Conservation (phyloP, 2,888 invertebrate genomes). For the Ernsta delagoae region DNA sequence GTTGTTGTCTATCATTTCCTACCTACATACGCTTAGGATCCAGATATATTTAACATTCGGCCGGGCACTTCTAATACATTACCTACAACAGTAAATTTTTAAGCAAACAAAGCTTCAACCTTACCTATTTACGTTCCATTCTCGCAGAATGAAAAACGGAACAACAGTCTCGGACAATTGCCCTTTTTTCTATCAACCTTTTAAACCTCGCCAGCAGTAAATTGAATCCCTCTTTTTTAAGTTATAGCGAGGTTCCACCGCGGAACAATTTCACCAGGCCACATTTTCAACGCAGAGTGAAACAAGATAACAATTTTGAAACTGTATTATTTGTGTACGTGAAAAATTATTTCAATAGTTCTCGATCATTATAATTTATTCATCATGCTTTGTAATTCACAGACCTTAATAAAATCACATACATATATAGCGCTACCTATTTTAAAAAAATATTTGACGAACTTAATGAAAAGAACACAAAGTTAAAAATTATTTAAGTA, state of each 20-base stretch:
- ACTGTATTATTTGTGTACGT: not conserved
- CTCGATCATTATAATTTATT: no score
- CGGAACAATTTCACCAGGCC: not conserved
- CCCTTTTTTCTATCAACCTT: constrained; percentile 1
- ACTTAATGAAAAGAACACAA: no score
- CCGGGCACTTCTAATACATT: not conserved
- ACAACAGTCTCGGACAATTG: not conserved
- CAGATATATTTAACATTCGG: not conserved
- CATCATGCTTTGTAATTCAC: no score
- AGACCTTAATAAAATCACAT: no score
- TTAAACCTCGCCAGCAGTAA: not conserved
- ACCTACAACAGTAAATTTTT: not conserved
- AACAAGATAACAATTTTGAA: not conserved
- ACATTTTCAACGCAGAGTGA: not conserved
- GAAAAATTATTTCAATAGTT: no score
- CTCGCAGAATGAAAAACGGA: constrained; percentile 1
- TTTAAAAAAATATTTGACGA: no score
- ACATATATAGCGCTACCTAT: no score
- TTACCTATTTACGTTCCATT: constrained; percentile 1
- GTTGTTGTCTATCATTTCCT: no score
- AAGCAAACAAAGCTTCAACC: not conserved
- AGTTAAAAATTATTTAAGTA: no score
- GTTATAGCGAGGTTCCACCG: not conserved
- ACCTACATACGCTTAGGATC: no score
- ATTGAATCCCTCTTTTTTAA: constrained; percentile 10